Percentiles rank a stretch among this genome's conserved stretches.
Conservation (phyloP, 2,888 invertebrate genomes). For the Nymphalis c-album region DNA sequence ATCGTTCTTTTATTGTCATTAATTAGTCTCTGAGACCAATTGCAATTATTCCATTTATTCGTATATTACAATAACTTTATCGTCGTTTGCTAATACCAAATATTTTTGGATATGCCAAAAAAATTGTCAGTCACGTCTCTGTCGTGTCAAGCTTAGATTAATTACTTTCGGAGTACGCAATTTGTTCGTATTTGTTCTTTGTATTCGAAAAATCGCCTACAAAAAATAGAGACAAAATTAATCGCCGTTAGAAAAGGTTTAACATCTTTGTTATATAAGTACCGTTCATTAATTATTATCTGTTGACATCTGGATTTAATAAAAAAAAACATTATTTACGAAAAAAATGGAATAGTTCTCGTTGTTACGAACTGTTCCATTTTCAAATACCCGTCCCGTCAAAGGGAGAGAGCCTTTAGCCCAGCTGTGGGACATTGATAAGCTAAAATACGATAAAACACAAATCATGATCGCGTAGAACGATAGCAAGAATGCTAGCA, state of each 20-base stretch:
- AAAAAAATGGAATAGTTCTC: background rate
- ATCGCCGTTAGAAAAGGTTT: background rate
- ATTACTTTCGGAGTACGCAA: slow-evolving; percentile 1
- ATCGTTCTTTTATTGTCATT: no score
- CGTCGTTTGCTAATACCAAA: no score
- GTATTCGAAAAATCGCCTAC: background rate
- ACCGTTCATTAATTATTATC: background rate
- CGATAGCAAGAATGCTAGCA: no score
- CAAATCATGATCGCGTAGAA: no score
- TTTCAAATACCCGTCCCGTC: no score
- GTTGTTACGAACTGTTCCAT: no score
- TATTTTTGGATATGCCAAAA: background rate
- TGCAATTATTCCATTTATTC: no score
- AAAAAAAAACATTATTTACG: background rate
- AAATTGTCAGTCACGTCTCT: background rate
- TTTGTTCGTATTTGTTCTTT: background rate
- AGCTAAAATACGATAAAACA: no score
- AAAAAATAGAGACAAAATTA: background rate
- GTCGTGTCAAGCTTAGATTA: background rate
- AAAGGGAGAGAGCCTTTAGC: no score
- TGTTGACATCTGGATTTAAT: background rate
- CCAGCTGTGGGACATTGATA: no score
- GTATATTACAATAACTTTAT: no score
- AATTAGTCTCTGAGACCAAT: no score
- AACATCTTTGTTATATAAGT: background rate